phyloP scores from a whole-genome alignment of 1,140 invertebrate species.

The Xylocopa sonorina region DNA sequence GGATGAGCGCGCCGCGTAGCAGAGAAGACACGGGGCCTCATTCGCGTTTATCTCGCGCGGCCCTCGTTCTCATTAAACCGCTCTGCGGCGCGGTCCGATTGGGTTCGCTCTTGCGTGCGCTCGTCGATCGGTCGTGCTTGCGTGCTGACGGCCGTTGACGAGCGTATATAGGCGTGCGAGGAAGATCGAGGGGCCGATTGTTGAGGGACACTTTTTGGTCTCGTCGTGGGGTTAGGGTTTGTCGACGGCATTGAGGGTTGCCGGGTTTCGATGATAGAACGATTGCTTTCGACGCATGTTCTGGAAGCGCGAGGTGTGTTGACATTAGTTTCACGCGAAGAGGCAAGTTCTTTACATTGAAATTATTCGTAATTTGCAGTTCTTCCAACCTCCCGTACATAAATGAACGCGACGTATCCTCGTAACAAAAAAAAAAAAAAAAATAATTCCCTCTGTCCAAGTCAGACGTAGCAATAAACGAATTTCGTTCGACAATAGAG shows the following conservation, averaged over 20 bases:
- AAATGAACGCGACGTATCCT: too few species aligned
- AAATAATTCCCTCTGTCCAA: too few species aligned
- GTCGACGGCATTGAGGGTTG: too few species aligned
- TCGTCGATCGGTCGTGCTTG: background rate
- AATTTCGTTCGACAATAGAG: background rate
- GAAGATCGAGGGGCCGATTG: background rate
- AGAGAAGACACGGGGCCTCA: slow-evolving; percentile 42
- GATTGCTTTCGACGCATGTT: too few species aligned
- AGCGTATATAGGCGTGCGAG: background rate
- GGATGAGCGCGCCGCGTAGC: slow-evolving; percentile 59
- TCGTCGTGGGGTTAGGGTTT: too few species aligned
- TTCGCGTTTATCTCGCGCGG: slow-evolving; percentile 57
- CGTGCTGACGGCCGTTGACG: background rate
- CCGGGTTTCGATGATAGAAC: too few species aligned
- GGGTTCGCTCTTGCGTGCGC: slow-evolving; percentile 5
- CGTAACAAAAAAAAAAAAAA: too few species aligned
- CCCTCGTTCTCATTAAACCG: slow-evolving; percentile 59
- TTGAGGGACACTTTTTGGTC: background rate
- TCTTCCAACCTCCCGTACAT: too few species aligned
- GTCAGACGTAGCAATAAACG: background rate
- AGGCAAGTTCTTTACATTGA: too few species aligned
- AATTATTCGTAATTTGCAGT: too few species aligned
- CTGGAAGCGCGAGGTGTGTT: too few species aligned
- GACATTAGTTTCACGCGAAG: too few species aligned
- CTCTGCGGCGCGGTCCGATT: slow-evolving; percentile 41